phyloP scores from a whole-genome alignment of 2,797 vertebrate genomes.

The Danio kyathit region DNA sequence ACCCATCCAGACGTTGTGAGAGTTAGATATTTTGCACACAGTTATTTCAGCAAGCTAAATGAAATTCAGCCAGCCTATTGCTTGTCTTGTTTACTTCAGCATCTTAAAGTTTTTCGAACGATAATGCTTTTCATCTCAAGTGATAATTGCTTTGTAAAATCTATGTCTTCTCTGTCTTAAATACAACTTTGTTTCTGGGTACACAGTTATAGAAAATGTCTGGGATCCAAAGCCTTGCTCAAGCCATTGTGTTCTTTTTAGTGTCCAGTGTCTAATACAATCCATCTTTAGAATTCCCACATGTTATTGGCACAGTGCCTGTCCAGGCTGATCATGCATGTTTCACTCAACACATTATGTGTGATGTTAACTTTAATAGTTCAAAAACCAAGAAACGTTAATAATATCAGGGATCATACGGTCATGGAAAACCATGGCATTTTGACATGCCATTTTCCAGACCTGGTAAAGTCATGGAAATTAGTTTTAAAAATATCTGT shows the following conservation, averaged over 20 bases:
- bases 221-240: background rate
- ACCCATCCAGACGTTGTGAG: background rate
- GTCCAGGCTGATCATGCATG: conserved; percentile 9
- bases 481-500: too few relatives aligned
- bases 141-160: background rate
- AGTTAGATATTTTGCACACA: background rate
- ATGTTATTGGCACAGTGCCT: background rate
- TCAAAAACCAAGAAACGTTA: conserved; percentile 33
- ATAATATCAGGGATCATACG: too few relatives aligned
- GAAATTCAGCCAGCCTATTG: background rate
- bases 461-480: too few relatives aligned
- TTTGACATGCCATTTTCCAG: too few relatives aligned
- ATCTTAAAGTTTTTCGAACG: background rate
- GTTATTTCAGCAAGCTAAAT: background rate
- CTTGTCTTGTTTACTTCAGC: background rate
- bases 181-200: background rate
- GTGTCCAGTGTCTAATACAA: background rate
- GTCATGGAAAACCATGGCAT: too few relatives aligned
- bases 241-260: background rate
- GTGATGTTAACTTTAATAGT: too few relatives aligned
- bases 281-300: background rate
- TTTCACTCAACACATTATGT: too few relatives aligned
- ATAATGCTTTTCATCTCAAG: background rate
- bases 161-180: background rate
- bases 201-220: background rate